Base-by-base conservation (phyloP, 2,888 invertebrate genomes). In the Lasioglossum malachurum region DNA sequence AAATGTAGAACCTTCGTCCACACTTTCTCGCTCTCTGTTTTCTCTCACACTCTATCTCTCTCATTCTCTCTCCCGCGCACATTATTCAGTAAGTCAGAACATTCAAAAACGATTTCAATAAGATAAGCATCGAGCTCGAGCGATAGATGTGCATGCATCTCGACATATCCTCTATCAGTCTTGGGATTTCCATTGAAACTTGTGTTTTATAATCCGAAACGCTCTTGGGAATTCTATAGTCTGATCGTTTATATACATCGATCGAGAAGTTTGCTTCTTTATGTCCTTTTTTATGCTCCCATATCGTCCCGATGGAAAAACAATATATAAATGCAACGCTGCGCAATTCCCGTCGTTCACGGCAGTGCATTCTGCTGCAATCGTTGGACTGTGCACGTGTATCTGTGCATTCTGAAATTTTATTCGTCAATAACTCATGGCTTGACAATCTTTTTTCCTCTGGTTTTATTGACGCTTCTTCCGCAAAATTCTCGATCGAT, bases 91-190 rank as follows among this genome's bases (percentile, higher is more conserved):
- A 60, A 60, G 69, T 84, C 46, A 38, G 75, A 81, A 86, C 86
- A 78, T 86, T 78, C 16, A 72, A 81, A 84, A 86, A 85, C 41
- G 86, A 86, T 74, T 72, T 87, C 75, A 64, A 41, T 60, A 75
- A 84, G 81, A 64, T 81, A 84, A 86, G 67, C 78, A 69, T 85
- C 46, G 71, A 31, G 64, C 64, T 31, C 64, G 75, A 84, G 80
- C 84, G 80, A 86, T 75, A 76, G 53, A 75, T 71, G 75, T 77
- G 80, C 86, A 87, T 78, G 83, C 75, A 87, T 78, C 83, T 75
- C 86, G 80, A 86, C 72, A 78, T 83, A 86, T 80, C 64, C 76
- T 83, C 73, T 87, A 86, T 87, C 87, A 87, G 87, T 87, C 87
- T 87, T 87, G 87, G 87, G 87, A 87, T 87, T 84, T 87, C 69